Conservation (phyloP, 2,888 invertebrate species). For the Stramonita haemastoma region DNA sequence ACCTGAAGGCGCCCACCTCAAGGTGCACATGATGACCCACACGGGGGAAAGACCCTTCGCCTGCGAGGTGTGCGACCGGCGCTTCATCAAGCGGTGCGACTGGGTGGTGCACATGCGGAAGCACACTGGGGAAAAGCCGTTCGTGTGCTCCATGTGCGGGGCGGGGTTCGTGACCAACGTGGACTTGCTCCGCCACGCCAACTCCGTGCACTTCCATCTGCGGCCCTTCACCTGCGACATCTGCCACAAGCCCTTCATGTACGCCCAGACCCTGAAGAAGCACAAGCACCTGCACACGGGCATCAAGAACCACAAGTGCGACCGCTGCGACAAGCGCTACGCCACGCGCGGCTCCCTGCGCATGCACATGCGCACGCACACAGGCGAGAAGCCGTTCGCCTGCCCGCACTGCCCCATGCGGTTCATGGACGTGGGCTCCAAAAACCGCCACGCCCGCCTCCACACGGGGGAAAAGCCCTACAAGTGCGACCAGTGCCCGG, state of each 20-base stretch:
- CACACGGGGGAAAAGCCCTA: constrained; percentile 52
- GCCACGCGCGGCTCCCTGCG: constrained; percentile 39
- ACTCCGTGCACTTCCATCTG: constrained; percentile 6
- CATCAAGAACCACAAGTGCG: constrained; percentile 46
- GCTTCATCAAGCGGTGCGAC: neutral
- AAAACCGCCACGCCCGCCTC: constrained; percentile 41
- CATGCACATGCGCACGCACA: constrained; percentile 35
- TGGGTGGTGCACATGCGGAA: neutral
- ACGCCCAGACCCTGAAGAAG: constrained; percentile 28
- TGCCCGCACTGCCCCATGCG: constrained; percentile 16
- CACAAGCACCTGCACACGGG: constrained; percentile 48
- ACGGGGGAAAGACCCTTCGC: neutral
- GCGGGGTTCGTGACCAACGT: neutral
- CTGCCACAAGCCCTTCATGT: constrained; percentile 47
- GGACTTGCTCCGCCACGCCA: neutral
- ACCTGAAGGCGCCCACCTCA: neutral
- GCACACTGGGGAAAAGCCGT: constrained; percentile 46
- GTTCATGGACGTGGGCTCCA: neutral
- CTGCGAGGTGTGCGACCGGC: neutral
- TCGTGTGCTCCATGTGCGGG: constrained; percentile 46
- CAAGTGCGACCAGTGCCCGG: constrained; percentile 44
- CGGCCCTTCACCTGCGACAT: constrained; percentile 48
- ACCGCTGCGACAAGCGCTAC: constrained; percentile 44
- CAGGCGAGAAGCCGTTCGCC: constrained; percentile 32
- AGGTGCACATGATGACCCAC: constrained; percentile 1